Percentiles rank a stretch among this genome's conserved stretches.
Conservation (phyloP, 92 coral and sea anemone species). For the Porites divaricata region DNA sequence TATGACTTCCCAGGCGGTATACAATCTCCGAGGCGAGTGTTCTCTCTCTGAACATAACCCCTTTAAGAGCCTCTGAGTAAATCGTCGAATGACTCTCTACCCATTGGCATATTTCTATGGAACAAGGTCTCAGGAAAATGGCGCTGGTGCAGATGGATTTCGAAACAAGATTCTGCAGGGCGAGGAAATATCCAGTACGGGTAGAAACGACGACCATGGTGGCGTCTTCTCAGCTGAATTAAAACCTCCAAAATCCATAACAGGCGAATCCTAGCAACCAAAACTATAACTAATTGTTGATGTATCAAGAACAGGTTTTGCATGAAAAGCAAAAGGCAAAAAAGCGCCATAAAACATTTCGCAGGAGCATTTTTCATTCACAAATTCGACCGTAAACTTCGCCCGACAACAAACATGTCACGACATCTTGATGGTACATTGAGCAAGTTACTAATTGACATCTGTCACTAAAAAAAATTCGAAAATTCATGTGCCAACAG, state of each 20-base stretch:
- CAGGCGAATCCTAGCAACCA: slow-evolving; percentile 17
- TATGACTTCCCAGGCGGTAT: too few relatives aligned
- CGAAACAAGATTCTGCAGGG: background rate
- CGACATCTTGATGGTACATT: too few relatives aligned
- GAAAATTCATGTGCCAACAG: slow-evolving; percentile 1
- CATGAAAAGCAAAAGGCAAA: slow-evolving; percentile 13
- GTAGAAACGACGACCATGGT: slow-evolving; percentile 10
- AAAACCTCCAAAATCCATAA: slow-evolving; percentile 24
- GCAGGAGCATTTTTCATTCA: slow-evolving; percentile 16
- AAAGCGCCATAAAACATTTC: slow-evolving; percentile 10
- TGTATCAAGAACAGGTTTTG: slow-evolving; percentile 8
- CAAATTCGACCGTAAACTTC: slow-evolving; percentile 19
- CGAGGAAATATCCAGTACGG: slow-evolving; percentile 15
- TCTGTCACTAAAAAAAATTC: slow-evolving; percentile 14
- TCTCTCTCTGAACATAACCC: background rate
- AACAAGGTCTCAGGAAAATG: background rate
- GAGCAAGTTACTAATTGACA: slow-evolving; percentile 16
- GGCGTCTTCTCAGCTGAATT: slow-evolving; percentile 28
- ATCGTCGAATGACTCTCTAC: slow-evolving; percentile 9
- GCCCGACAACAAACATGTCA: too few relatives aligned
- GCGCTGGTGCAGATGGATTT: background rate
- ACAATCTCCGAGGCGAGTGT: too few relatives aligned
- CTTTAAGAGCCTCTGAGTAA: slow-evolving; percentile 14
- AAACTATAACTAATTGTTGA: slow-evolving; percentile 19
- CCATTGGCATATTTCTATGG: slow-evolving; percentile 6